Conservation (phyloP, 53 echinoderm and acorn worm species). For the Holothuria leucospilota region DNA sequence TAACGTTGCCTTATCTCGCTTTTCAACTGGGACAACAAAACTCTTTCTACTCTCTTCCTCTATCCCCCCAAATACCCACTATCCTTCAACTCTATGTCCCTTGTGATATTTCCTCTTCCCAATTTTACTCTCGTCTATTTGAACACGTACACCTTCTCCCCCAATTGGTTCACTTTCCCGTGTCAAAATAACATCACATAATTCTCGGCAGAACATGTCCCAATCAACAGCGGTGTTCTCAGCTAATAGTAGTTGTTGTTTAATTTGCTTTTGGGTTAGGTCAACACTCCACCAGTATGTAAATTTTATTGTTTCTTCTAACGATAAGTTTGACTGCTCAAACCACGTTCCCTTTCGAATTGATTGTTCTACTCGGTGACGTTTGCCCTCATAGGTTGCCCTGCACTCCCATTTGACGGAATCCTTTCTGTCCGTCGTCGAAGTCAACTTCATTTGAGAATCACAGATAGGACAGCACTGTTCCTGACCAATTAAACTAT, state of each 20-base stretch:
- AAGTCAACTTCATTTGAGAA: not conserved
- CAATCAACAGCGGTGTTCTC: slow-evolving; percentile 42
- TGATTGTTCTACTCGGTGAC: no score
- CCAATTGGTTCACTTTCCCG: slow-evolving; percentile 2
- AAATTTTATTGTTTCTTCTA: no score
- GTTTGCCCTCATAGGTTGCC: not conserved
- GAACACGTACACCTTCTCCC: no score
- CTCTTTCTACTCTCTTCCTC: slow-evolving; percentile 50
- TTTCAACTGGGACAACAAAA: slow-evolving; percentile 49
- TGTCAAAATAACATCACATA: slow-evolving; percentile 9
- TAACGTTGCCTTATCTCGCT: slow-evolving; percentile 1
- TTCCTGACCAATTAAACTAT: not conserved
- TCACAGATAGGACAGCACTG: not conserved
- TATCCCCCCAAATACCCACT: no score
- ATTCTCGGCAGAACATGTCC: slow-evolving; percentile 23
- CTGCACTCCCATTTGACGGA: slow-evolving; percentile 25
- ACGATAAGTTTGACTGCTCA: slow-evolving; percentile 23
- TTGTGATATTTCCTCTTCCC: no score
- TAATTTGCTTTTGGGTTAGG: slow-evolving; percentile 49
- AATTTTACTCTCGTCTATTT: no score
- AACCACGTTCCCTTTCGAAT: slow-evolving; percentile 43
- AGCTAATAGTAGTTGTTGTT: slow-evolving; percentile 11
- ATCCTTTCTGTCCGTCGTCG: not conserved
- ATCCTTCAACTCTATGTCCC: no score
- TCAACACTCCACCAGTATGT: no score